These are phyloP conservation scores for Phycodurus eques DNA, from an alignment of 2,113 vertebrate species.

Conservation along the genomic window DNA sequence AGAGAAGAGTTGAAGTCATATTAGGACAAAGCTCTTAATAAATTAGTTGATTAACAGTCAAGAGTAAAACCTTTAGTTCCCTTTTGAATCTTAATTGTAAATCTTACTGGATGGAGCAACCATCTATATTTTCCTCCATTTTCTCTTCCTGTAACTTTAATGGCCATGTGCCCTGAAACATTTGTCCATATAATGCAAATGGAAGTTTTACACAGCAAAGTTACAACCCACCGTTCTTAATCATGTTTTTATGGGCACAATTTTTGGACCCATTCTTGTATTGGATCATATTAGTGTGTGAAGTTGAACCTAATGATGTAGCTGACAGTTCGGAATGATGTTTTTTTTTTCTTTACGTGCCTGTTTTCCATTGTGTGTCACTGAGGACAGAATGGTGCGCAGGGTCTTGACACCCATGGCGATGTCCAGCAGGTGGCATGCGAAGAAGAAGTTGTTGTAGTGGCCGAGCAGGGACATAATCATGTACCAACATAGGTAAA, in stretches of 20 bases:
- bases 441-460: conserved; percentile 94
- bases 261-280: too few species aligned
- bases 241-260: neutral
- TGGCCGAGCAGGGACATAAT: conserved; percentile 90
- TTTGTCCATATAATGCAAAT: neutral
- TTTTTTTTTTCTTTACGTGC: conserved; percentile 47
- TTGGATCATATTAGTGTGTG: too few species aligned
- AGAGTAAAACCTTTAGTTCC: too few species aligned
- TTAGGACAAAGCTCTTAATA: neutral
- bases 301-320: too few species aligned
- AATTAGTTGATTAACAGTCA: neutral
- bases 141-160: too few species aligned
- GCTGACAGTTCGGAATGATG: too few species aligned
- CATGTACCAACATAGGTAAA: conserved; percentile 89
- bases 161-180: too few species aligned
- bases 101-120: too few species aligned
- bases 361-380: conserved; percentile 95
- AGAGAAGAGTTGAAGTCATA: neutral
- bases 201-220: too few species aligned
- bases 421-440: conserved; percentile 88
- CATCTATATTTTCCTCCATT: too few species aligned
- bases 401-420: conserved; percentile 92
- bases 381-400: conserved; percentile 88
- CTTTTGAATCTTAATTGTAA: too few species aligned
- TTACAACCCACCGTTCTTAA: too few species aligned